Evolutionary conservation across 2,113 vertebrate genomes (phyloP), one percentile per base, ranked within the genome.

Genomic region (Burhinus bistriatus): DNA sequence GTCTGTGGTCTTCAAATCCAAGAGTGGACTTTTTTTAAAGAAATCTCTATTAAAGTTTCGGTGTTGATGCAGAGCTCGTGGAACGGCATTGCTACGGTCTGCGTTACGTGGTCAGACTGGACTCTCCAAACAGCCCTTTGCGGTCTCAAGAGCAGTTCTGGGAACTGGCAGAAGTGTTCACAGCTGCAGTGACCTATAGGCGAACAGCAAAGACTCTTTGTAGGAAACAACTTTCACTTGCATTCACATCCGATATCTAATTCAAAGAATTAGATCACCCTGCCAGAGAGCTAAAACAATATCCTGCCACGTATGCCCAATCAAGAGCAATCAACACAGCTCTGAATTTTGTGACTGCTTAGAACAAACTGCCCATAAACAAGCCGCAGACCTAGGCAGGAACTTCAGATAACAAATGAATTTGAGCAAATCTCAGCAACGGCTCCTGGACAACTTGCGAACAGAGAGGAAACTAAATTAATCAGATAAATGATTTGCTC

Each of bases 401-500:
- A 89, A 70, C 89, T 83, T 55, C 78, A 95, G 93, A 87, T 95
- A 89, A 96, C 90, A 87, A 96, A 95, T 95, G 87, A 93, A 97
- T 91, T 76, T 52, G 84, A 95, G 91, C 84, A 95, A 96, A 97
- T 95, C 94, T 95, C 83, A 89, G 89, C 94, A 93, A 61, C 83
- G 70, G 94, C 78, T 96, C 81, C 84, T 77, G 95, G 93, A 73
- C 73, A 70, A 73, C 87, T 87, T 27, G 14, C 61, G 94, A 90
- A 93, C 15, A 4, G 89, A 64, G 75, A 90, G 62, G 94, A 94
- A 97, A 91, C 62, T 40, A 94, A 96, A 97, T 97, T 96, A 97
- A 95, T 97, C 95, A 95, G 95, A 96, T 96, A 96, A 97, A 96
- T 91, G 27, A 95, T 97, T 94, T 95, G 93, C 95, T 97, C 94